Evolutionary conservation across 2,888 invertebrate species (phyloP).

Genomic region (Brenthis ino): DNA sequence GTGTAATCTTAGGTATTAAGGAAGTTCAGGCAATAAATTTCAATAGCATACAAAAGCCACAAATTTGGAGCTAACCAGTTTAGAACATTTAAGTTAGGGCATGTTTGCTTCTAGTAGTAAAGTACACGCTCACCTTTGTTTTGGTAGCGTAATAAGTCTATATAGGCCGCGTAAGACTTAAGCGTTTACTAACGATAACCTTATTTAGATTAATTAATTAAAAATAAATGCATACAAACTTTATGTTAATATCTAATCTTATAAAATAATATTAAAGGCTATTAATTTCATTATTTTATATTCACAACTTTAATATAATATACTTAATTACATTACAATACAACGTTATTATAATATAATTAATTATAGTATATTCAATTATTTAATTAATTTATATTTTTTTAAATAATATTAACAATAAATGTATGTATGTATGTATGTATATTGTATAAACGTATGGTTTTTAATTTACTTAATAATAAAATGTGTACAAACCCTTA

Average conservation of each 20-base stretch:
- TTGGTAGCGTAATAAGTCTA: constrained; percentile 15
- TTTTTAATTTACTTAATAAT: constrained; percentile 13
- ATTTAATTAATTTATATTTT: no score
- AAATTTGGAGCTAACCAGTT: constrained; percentile 67
- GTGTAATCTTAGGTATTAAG: constrained; percentile 50
- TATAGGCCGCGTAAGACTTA: constrained; percentile 12
- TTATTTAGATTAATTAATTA: not conserved
- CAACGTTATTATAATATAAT: no score
- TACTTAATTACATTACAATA: no score
- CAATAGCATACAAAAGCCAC: constrained; percentile 75
- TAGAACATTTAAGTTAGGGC: constrained; percentile 64
- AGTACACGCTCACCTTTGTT: constrained; percentile 44
- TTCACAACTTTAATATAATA: no score
- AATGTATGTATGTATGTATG: no score
- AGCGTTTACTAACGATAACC: not conserved
- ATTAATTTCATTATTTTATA: not conserved
- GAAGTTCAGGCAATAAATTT: constrained; percentile 76
- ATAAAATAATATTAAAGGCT: not conserved
- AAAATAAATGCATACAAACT: not conserved
- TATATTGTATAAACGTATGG: not conserved
- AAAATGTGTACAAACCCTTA: constrained; percentile 22
- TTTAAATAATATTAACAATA: no score
- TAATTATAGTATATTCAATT: no score
- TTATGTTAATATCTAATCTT: not conserved
- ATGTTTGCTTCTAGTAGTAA: constrained; percentile 54